phyloP scores from a whole-genome alignment of 2,888 invertebrate species.

The Mesorhabditis spiculigera region DNA sequence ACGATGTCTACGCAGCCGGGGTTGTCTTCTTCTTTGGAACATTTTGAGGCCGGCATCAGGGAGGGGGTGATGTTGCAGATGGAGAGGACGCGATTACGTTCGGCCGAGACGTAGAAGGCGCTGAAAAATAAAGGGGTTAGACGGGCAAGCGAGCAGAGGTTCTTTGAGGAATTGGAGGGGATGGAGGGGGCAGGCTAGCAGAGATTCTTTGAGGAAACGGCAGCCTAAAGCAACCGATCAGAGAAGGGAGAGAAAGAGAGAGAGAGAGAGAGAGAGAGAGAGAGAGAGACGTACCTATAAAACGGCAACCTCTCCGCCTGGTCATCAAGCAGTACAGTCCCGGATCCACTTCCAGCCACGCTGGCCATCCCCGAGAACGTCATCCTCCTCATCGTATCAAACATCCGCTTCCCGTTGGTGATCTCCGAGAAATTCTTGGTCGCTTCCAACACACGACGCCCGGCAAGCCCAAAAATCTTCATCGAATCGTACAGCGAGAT shows the following conservation, averaged over 20 bases:
- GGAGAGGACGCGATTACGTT: constrained; percentile 13
- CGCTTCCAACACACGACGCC: too few species aligned
- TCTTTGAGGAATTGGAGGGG: too few species aligned
- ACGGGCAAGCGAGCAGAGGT: too few species aligned
- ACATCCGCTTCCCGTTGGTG: constrained; percentile 14
- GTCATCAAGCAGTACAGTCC: constrained; percentile 28
- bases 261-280: too few species aligned
- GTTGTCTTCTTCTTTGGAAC: constrained; percentile 14
- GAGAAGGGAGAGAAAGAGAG: too few species aligned
- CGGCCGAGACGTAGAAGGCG: constrained; percentile 28
- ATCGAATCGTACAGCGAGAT: constrained; percentile 18
- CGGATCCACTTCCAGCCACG: constrained; percentile 5
- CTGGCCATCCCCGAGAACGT: constrained; percentile 13
- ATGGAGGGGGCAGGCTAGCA: too few species aligned
- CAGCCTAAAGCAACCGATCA: too few species aligned
- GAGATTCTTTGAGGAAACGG: too few species aligned
- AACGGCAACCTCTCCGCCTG: constrained; percentile 30
- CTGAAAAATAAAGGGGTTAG: too few species aligned
- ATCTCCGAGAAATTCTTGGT: not conserved
- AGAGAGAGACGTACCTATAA: constrained; percentile 11
- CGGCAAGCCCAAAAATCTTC: constrained; percentile 40
- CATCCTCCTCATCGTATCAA: constrained; percentile 16
- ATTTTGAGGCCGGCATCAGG: constrained; percentile 20
- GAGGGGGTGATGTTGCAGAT: constrained; percentile 20
- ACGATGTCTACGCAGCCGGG: not conserved